phyloP scores from a whole-genome alignment of 2,888 invertebrate species.

The Laspeyria flexula region DNA sequence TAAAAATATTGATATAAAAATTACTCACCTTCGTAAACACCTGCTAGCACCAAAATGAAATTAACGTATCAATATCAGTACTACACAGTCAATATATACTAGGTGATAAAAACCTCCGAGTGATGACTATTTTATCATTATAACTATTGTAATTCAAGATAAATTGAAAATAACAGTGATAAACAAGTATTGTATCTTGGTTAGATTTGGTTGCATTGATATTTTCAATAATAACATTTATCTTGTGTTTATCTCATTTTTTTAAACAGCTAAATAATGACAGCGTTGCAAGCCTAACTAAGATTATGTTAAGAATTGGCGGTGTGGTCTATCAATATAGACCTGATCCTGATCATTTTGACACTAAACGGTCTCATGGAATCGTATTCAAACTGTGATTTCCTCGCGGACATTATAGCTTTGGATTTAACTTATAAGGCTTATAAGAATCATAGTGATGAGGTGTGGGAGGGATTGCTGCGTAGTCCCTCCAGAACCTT shows the following conservation, averaged over 20 bases:
- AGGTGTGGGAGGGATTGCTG: no score
- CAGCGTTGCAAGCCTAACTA: no score
- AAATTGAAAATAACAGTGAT: not conserved
- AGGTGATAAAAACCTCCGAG: not conserved
- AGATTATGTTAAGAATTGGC: no score
- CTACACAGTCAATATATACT: not conserved
- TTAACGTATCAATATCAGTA: slow-evolving; percentile 12
- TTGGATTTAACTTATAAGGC: no score
- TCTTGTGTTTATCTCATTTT: not conserved
- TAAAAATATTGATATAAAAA: not conserved
- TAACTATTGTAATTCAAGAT: not conserved
- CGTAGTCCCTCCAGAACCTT: no score
- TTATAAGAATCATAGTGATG: no score
- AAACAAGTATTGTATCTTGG: not conserved
- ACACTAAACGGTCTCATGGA: no score
- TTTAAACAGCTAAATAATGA: not conserved
- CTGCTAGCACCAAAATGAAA: not conserved
- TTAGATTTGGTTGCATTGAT: not conserved
- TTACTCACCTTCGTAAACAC: not conserved
- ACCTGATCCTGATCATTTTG: no score
- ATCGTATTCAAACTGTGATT: no score
- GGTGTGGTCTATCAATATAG: no score
- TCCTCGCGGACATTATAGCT: no score
- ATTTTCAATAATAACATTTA: not conserved
- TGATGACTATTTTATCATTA: not conserved